Evolutionary conservation across 1,140 invertebrate species (phyloP).

Genomic region (Drosophila ficusphila): DNA sequence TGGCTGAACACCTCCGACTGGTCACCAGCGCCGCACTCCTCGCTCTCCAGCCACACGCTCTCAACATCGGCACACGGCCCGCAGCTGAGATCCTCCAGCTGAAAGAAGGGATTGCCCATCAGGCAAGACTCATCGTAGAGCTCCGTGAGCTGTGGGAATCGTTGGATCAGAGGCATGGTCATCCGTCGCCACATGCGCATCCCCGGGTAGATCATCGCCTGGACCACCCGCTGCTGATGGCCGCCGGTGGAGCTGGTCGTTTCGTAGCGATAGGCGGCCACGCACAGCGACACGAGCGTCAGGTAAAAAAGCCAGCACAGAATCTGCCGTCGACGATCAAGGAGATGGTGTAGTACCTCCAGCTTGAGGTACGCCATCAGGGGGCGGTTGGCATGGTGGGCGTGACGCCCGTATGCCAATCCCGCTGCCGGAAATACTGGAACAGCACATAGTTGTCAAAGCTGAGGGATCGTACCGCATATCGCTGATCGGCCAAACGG

Average conservation of each 20-base stretch:
- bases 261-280: constrained; percentile 75
- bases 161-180: constrained; percentile 85
- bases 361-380: constrained; percentile 61
- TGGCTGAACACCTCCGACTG: not conserved
- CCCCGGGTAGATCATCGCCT: constrained; percentile 85
- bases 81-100: constrained; percentile 87
- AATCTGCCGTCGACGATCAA: constrained; percentile 76
- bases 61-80: constrained; percentile 88
- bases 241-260: constrained; percentile 71
- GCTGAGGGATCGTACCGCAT: constrained; percentile 63
- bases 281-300: constrained; percentile 60
- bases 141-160: constrained; percentile 85
- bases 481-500: constrained; percentile 65
- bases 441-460: constrained; percentile 79
- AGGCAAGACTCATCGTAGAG: constrained; percentile 91
- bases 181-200: constrained; percentile 85
- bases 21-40: constrained; percentile 22
- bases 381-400: constrained; percentile 6
- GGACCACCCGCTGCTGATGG: constrained; percentile 81
- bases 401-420: constrained; percentile 1
- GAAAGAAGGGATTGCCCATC: constrained; percentile 89
- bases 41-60: constrained; percentile 84
- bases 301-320: constrained; percentile 79
- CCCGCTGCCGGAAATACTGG: constrained; percentile 76
- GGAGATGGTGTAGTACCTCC: constrained; percentile 74